Evolutionary conservation across 2,888 invertebrate species (phyloP).

Genomic region (Parnassius orleans): DNA sequence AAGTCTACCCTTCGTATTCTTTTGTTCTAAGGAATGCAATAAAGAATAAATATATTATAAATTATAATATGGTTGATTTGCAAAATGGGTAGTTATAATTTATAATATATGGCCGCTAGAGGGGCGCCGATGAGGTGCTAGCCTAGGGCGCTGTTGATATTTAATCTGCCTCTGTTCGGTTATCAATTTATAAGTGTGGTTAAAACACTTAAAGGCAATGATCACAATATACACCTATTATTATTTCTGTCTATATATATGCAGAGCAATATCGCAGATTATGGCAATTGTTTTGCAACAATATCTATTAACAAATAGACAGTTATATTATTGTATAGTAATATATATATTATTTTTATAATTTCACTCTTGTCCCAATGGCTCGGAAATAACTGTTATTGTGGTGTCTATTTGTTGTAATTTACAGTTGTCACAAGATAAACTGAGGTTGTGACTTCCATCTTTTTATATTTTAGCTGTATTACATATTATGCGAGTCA

Average conservation of each 20-base stretch:
- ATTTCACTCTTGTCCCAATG: background rate
- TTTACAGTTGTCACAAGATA: slow-evolving; percentile 23
- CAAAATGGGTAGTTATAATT: too few species aligned
- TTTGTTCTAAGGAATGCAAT: too few species aligned
- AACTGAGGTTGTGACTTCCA: slow-evolving; percentile 20
- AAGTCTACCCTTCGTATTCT: too few species aligned
- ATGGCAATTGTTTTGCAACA: too few species aligned
- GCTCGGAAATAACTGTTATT: background rate
- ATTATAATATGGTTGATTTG: too few species aligned
- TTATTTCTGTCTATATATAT: background rate
- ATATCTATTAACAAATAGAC: too few species aligned
- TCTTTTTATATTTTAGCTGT: slow-evolving; percentile 11
- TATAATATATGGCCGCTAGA: too few species aligned
- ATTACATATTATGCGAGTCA: background rate
- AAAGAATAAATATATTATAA: too few species aligned
- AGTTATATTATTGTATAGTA: background rate
- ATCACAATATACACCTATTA: background rate
- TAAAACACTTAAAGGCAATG: background rate
- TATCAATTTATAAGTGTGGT: background rate
- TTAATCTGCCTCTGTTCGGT: background rate
- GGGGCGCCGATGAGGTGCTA: too few species aligned
- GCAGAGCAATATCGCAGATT: too few species aligned
- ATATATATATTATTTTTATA: background rate
- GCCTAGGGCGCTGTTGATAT: too few species aligned
- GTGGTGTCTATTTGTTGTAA: slow-evolving; percentile 5